Conservation (phyloP, 1,140 invertebrate species). For the Dufourea novaeangliae region DNA sequence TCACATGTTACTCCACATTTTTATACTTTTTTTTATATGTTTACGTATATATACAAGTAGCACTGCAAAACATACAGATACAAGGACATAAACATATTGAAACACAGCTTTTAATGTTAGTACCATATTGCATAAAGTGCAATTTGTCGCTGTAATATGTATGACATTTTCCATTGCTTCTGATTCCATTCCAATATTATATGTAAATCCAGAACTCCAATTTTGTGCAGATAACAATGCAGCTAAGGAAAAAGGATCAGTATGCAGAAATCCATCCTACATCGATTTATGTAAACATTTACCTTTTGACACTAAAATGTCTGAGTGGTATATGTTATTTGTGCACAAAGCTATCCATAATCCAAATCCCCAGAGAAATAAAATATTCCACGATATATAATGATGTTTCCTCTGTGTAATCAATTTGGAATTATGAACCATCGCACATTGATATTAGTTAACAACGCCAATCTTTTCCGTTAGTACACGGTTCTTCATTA, state of each 20-base stretch:
- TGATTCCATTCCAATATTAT: not conserved
- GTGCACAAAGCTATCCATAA: conserved; percentile 50
- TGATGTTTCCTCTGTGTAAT: not conserved
- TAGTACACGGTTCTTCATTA: not conserved
- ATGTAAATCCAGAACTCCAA: not conserved
- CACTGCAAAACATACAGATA: not conserved
- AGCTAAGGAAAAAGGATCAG: not conserved
- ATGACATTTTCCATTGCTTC: not conserved
- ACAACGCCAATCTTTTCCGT: not conserved
- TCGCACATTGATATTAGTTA: conserved; percentile 7
- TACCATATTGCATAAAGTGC: not conserved
- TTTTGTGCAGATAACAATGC: conserved; percentile 16
- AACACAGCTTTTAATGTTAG: not conserved
- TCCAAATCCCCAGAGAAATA: conserved; percentile 39
- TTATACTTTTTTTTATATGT: not conserved
- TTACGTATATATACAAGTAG: not conserved
- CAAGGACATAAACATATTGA: not conserved
- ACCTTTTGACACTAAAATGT: not conserved
- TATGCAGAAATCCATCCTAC: not conserved
- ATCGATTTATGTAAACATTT: not conserved
- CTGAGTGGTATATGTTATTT: conserved; percentile 23
- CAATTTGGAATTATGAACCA: conserved; percentile 3
- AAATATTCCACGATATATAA: conserved; percentile 48
- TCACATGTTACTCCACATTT: conserved; percentile 16
- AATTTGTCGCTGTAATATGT: not conserved